Conservation (phyloP, 1,140 invertebrate species). For the Bathynomus jamesi region DNA sequence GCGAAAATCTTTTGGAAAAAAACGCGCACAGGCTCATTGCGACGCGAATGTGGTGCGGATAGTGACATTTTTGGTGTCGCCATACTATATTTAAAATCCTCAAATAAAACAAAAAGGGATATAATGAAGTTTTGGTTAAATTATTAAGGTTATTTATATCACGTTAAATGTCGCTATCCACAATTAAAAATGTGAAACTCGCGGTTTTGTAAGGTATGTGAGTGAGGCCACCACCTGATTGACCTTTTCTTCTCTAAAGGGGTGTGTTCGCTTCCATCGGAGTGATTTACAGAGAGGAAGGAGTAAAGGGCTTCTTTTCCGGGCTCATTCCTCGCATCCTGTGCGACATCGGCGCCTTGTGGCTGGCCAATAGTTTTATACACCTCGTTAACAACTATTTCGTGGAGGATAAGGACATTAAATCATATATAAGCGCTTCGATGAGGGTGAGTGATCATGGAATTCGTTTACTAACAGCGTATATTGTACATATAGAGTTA, state of each 20-base stretch:
- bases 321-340: conserved; percentile 72
- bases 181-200: too few species aligned
- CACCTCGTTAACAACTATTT: conserved; percentile 71
- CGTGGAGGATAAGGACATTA: conserved; percentile 62
- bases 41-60: too few species aligned
- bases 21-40: too few species aligned
- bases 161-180: too few species aligned
- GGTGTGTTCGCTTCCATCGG: conserved; percentile 60
- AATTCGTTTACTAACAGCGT: conserved; percentile 44
- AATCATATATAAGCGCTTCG: conserved; percentile 52
- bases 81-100: too few species aligned
- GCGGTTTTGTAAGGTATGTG: too few species aligned
- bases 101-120: too few species aligned
- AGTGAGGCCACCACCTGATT: too few species aligned
- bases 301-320: conserved; percentile 72
- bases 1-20: too few species aligned
- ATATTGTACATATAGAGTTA: conserved; percentile 6
- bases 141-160: too few species aligned
- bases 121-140: too few species aligned
- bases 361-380: conserved; percentile 61
- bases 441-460: conserved; percentile 50
- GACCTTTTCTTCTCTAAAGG: conserved; percentile 51
- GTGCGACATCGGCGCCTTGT: conserved; percentile 63
- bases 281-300: conserved; percentile 72
- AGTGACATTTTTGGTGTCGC: too few species aligned